Percentiles rank a stretch among this genome's conserved stretches.
Evolutionary conservation across 2,113 vertebrate species (phyloP).

Genomic region (Carassius carassius): DNA sequence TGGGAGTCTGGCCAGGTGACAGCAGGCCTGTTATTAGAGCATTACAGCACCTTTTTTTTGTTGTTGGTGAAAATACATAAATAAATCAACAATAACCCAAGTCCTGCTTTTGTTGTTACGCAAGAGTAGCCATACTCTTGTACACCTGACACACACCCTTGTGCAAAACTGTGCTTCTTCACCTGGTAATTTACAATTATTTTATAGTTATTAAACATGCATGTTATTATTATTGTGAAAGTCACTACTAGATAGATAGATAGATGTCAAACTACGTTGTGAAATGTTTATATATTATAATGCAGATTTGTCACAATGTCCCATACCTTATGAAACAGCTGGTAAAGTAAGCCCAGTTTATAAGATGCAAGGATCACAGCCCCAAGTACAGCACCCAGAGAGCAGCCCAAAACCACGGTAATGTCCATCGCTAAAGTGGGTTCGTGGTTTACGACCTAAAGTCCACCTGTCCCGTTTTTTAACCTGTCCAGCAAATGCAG

Average conservation of each 20-base stretch:
- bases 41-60: neutral
- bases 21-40: neutral
- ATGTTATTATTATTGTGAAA: no score
- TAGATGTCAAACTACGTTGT: neutral
- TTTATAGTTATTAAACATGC: no score
- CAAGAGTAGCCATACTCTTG: neutral
- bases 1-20: neutral
- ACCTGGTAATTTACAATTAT: no score
- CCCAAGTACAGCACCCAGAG: conserved; percentile 46
- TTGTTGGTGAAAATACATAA: neutral
- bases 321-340: conserved; percentile 82
- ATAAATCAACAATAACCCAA: neutral
- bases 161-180: neutral
- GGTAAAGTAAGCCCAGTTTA: conserved; percentile 82
- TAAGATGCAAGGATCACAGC: conserved; percentile 68
- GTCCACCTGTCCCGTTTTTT: neutral
- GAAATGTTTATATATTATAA: neutral
- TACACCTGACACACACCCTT: neutral
- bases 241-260: no score
- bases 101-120: neutral
- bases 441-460: neutral
- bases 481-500: conserved; percentile 1
- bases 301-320: neutral
- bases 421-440: conserved; percentile 63
- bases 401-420: conserved; percentile 54